These are phyloP conservation scores for Embidobia sp. DNA, from an alignment of 2,888 invertebrate genomes.

Conservation along the genomic window DNA sequence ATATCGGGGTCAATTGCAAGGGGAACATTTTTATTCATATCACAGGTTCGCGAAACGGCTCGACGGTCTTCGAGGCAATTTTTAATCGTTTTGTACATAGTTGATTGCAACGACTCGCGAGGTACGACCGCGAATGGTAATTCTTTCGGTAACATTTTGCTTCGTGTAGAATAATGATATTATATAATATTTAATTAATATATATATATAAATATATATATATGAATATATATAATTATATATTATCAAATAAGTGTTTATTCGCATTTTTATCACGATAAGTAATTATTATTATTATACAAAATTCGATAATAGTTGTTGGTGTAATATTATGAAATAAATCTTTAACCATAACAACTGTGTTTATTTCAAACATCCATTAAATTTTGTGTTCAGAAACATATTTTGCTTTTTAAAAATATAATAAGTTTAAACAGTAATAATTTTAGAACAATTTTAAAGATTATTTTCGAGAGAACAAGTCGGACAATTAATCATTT, in stretches of 20 bases:
- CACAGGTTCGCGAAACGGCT: neutral
- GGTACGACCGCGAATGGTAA: neutral
- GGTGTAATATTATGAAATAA: constrained; percentile 81
- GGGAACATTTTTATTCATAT: constrained; percentile 16
- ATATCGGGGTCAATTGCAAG: no score
- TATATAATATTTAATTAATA: constrained; percentile 77
- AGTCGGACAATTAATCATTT: no score
- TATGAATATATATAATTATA: constrained; percentile 75
- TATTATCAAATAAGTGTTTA: constrained; percentile 80
- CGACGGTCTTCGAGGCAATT: neutral
- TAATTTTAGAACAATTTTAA: no score
- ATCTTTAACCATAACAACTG: constrained; percentile 79
- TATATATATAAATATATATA: constrained; percentile 73
- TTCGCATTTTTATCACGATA: constrained; percentile 81
- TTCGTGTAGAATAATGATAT: constrained; percentile 73
- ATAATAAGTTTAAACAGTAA: no score
- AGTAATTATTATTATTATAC: constrained; percentile 78
- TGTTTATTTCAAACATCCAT: no score
- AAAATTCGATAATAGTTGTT: constrained; percentile 81
- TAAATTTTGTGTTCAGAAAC: no score
- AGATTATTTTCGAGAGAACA: no score
- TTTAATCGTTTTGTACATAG: constrained; percentile 42
- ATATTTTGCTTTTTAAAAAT: no score
- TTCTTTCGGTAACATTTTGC: constrained; percentile 24
- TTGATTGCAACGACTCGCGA: neutral